Base-by-base conservation (phyloP, 2,888 invertebrate species). In the Sacculina carcini region DNA sequence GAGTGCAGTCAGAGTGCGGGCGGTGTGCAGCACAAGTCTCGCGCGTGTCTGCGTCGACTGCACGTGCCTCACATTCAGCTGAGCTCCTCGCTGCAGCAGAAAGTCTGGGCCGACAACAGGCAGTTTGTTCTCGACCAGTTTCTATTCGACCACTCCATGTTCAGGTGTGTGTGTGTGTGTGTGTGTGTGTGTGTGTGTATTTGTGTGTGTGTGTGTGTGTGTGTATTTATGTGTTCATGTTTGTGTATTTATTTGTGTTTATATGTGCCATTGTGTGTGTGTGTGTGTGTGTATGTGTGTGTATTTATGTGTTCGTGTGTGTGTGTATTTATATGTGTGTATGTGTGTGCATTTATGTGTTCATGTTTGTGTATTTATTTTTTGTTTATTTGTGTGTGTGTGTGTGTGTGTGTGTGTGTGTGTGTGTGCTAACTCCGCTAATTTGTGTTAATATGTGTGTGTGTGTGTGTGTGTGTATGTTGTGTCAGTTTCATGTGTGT, bases 91-190 rank as follows among this genome's bases (percentile, higher is more conserved):
- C 69, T 90, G 36, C 83, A 85, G 63, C 81, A 84, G 66, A 90
- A 89, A 90, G 90, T 92, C 59, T 92, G 90, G 90, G 80, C 86
- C 63, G 92, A 92, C 67, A 92, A 92, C 65, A 83, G 83, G 75
- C 83, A 87, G 64, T 92, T 90, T 63, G 71, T 92, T 51, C 84
- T 85, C 62, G 90, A 92, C 66, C 85, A 87, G 63, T 89, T 87
- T 64, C 86, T 92, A 60, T 90, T 92, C 63, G 90, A 92, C 62
- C 90, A 90, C 63, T 83, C 84, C 0, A 92, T 92, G 64, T 90
- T 90, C 66, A 81, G 81, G 83, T 84, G 62, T 73, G 77, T 68
- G 34, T 14, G 34, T 50, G 46, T 51, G 42, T 24, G 36, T 39
- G 12, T 42, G 34, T n/a, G 4, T 12, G 5, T 12, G n/a, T n/a